Evolutionary conservation across 2,888 invertebrate species (phyloP).

Genomic region (Prosopocoilus inquinatus): DNA sequence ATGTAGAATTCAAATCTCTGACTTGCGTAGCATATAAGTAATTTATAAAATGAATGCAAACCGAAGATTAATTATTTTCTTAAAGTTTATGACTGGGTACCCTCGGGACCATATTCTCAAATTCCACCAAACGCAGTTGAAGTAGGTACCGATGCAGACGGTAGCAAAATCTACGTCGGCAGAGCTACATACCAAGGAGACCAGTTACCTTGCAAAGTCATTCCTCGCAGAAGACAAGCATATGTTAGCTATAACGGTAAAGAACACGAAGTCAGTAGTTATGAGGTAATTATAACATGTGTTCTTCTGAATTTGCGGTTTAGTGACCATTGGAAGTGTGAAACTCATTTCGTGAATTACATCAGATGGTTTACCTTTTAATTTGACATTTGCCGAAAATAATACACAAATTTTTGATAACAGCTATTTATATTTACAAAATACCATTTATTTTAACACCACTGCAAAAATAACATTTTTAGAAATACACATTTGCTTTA

Average conservation of each 20-base stretch:
- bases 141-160: slow-evolving; percentile 25
- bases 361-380: too few species aligned
- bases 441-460: too few species aligned
- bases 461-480: too few species aligned
- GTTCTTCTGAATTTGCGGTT: neutral
- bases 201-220: slow-evolving; percentile 25
- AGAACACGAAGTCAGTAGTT: slow-evolving; percentile 23
- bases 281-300: slow-evolving; percentile 17
- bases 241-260: slow-evolving; percentile 22
- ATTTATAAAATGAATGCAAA: too few species aligned
- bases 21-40: too few species aligned
- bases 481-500: too few species aligned
- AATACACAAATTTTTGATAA: too few species aligned
- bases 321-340: too few species aligned
- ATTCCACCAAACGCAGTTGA: slow-evolving; percentile 18
- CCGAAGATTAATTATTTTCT: neutral
- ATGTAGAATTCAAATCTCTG: too few species aligned
- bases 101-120: neutral
- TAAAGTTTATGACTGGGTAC: slow-evolving; percentile 10
- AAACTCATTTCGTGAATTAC: too few species aligned
- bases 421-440: too few species aligned
- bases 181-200: slow-evolving; percentile 14
- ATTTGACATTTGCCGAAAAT: too few species aligned
- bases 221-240: slow-evolving; percentile 26
- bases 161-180: slow-evolving; percentile 25